These are phyloP conservation scores for Sinhomidia bicolor DNA, from an alignment of 2,888 invertebrate genomes.

Conservation along the genomic window DNA sequence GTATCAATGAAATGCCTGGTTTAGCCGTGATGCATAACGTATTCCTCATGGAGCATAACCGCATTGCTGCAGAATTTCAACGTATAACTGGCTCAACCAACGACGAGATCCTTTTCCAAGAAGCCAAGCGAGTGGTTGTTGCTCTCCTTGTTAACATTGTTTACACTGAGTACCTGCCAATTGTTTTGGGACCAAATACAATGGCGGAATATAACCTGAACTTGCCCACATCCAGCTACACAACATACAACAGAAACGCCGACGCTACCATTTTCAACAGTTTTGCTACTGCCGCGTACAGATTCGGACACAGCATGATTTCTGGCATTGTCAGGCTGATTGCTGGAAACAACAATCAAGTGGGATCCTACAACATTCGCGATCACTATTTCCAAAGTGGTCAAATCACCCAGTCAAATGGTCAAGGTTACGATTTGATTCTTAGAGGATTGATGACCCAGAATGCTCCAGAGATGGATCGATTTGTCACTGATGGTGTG, in stretches of 20 bases:
- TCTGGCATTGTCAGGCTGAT: conserved; percentile 70
- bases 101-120: conserved; percentile 77
- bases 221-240: conserved; percentile 30
- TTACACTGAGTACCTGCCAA: conserved; percentile 79
- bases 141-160: conserved; percentile 78
- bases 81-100: conserved; percentile 25
- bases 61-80: conserved; percentile 73
- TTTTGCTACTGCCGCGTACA: conserved; percentile 80
- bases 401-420: conserved; percentile 74
- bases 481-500: conserved; percentile 80
- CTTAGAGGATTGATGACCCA: conserved; percentile 80
- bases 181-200: conserved; percentile 74
- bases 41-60: conserved; percentile 78
- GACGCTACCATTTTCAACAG: conserved; percentile 78
- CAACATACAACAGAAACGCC: conserved; percentile 67
- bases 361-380: conserved; percentile 68
- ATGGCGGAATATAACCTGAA: conserved; percentile 70
- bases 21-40: conserved; percentile 78
- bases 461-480: conserved; percentile 81
- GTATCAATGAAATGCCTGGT: conserved; percentile 78
- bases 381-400: conserved; percentile 76
- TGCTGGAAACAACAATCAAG: conserved; percentile 7
- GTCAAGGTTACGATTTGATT: conserved; percentile 79
- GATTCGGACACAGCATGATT: conserved; percentile 78
- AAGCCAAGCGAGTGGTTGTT: conserved; percentile 76